These are phyloP conservation scores for Ooceraea biroi DNA, from an alignment of 1,140 invertebrate species.

Conservation along the genomic window DNA sequence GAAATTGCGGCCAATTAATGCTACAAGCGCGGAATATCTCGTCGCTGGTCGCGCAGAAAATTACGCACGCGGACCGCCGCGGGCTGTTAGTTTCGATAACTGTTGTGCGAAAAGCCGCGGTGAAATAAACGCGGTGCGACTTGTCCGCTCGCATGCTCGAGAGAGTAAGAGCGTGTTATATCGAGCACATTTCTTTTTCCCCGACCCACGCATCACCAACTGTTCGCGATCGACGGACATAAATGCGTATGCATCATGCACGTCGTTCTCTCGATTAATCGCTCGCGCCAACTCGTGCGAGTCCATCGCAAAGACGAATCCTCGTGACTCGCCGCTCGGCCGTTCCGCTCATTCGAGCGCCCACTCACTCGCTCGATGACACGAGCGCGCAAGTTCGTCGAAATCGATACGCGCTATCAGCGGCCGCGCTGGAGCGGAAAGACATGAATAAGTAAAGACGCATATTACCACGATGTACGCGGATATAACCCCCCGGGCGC, in stretches of 20 bases:
- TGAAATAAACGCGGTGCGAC: too few relatives aligned
- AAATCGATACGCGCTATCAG: conserved; percentile 54
- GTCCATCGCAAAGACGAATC: conserved; percentile 43
- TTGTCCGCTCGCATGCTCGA: too few relatives aligned
- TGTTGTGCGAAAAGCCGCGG: not conserved
- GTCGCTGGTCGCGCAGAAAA: conserved; percentile 26
- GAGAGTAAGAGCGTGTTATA: too few relatives aligned
- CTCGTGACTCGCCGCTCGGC: too few relatives aligned
- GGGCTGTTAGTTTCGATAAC: conserved; percentile 8
- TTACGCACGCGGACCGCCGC: not conserved
- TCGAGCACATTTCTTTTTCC: conserved; percentile 49
- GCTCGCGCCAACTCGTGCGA: conserved; percentile 11
- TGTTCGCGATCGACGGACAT: not conserved
- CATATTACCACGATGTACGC: conserved; percentile 28
- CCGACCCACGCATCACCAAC: not conserved
- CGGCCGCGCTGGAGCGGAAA: conserved; percentile 14
- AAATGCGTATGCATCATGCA: not conserved
- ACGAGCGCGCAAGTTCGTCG: conserved; percentile 28
- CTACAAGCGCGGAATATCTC: not conserved
- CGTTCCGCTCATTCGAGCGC: too few relatives aligned
- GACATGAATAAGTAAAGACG: conserved; percentile 52
- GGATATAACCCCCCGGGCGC: not conserved
- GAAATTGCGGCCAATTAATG: conserved; percentile 35
- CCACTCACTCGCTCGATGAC: conserved; percentile 43
- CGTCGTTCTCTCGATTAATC: conserved; percentile 64